Percentiles rank a stretch among this genome's conserved stretches.
phyloP scores from a whole-genome alignment of 2,888 invertebrate genomes.

The Cryptophagus acutangulus region DNA sequence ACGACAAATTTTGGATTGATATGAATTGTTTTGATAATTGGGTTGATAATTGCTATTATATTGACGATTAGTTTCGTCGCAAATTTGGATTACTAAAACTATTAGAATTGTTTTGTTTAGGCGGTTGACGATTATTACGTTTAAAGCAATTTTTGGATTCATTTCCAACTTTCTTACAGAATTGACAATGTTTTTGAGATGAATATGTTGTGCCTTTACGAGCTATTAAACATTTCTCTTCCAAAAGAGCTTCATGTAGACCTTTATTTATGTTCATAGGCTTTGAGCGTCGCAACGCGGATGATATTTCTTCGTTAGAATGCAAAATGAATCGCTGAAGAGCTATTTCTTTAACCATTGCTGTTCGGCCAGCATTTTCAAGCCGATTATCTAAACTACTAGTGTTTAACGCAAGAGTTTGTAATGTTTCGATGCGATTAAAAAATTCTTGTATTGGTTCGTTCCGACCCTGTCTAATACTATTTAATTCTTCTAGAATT shows the following conservation, averaged over 20 bases:
- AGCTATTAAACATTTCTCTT: conserved; percentile 11
- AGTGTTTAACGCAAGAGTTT: conserved; percentile 1
- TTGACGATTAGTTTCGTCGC: too few species aligned
- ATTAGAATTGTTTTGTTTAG: background rate
- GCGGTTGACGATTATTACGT: background rate
- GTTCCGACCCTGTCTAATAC: background rate
- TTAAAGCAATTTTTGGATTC: conserved; percentile 4
- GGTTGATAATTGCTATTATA: too few species aligned
- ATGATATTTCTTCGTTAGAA: conserved; percentile 1
- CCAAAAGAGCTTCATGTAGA: conserved; percentile 5
- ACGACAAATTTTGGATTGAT: conserved; percentile 10
- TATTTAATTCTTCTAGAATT: conserved; percentile 2
- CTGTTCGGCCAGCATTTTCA: background rate
- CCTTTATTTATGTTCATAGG: conserved; percentile 8
- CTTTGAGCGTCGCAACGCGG: conserved; percentile 8
- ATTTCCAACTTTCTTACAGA: conserved; percentile 1
- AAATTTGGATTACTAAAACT: conserved; percentile 1
- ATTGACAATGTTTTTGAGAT: background rate
- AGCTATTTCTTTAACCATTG: conserved; percentile 2
- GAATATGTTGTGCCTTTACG: background rate
- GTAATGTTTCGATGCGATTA: conserved; percentile 1
- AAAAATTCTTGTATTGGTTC: conserved; percentile 4
- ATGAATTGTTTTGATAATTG: conserved; percentile 1
- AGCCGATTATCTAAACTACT: background rate
- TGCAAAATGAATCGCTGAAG: conserved; percentile 6